phyloP scores from a whole-genome alignment of 2,888 invertebrate genomes.

The Nyleta sp. region DNA sequence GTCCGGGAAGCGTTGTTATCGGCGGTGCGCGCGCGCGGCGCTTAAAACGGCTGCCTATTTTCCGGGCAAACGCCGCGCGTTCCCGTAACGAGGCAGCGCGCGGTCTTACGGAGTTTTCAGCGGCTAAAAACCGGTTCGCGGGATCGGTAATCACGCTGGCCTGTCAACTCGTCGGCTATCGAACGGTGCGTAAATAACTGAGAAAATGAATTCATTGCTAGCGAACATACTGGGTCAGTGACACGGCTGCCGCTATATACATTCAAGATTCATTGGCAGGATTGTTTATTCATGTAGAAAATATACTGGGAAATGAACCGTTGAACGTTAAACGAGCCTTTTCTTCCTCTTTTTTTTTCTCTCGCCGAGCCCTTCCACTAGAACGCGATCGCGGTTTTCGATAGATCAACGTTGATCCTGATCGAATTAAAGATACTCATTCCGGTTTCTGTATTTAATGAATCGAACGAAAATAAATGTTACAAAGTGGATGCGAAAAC shows the following conservation, averaged over 20 bases:
- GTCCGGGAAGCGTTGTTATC: slow-evolving; percentile 61
- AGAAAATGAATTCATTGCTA: slow-evolving; percentile 66
- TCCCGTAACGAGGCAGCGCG: slow-evolving; percentile 37
- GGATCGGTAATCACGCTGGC: slow-evolving; percentile 63
- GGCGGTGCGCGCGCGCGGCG: slow-evolving; percentile 19
- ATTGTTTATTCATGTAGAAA: slow-evolving; percentile 60
- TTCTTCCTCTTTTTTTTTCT: slow-evolving; percentile 12
- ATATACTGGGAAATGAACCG: slow-evolving; percentile 47
- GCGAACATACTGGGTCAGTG: slow-evolving; percentile 62
- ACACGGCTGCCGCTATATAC: slow-evolving; percentile 42
- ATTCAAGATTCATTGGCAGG: slow-evolving; percentile 52
- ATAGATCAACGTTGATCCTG: neutral
- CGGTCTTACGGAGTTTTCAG: slow-evolving; percentile 53
- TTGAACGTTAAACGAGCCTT: slow-evolving; percentile 32
- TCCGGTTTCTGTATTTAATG: neutral
- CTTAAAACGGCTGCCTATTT: slow-evolving; percentile 62
- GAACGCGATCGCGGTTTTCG: neutral
- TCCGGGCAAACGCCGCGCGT: slow-evolving; percentile 54
- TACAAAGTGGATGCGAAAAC: too few relatives aligned
- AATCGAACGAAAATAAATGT: too few relatives aligned
- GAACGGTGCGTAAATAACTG: slow-evolving; percentile 63
- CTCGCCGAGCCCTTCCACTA: neutral
- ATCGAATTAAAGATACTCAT: slow-evolving; percentile 4
- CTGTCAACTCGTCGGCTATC: slow-evolving; percentile 63
- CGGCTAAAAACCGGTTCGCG: slow-evolving; percentile 63